A percentile compares a stretch with the other conserved stretches of the same genome.
These are phyloP conservation scores for Procavia capensis DNA, from an alignment of 2,113 vertebrate genomes.

Conservation along the genomic window DNA sequence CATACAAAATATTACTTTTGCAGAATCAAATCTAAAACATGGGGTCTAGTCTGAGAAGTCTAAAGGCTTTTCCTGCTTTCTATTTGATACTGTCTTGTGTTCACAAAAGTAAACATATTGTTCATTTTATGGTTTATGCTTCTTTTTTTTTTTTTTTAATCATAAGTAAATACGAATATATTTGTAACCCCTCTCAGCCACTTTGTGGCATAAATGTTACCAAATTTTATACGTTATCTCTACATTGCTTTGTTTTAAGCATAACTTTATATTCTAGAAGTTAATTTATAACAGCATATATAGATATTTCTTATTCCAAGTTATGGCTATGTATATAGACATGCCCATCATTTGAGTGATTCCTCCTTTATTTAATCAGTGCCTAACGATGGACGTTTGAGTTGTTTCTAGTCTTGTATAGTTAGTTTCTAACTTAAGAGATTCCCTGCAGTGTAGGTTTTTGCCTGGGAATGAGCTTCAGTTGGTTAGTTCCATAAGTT, in stretches of 20 bases:
- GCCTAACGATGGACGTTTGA: neutral
- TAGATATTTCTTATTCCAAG: neutral
- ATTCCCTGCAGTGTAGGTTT: neutral
- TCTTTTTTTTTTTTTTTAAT: neutral
- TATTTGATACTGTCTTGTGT: neutral
- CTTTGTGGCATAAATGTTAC: neutral
- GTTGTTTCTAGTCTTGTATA: neutral
- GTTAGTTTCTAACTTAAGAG: neutral
- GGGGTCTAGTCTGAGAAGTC: neutral
- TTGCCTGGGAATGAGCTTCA: neutral
- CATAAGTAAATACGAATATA: neutral
- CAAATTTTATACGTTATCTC: neutral
- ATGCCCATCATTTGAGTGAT: neutral
- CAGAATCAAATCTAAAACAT: neutral
- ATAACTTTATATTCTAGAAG: neutral
- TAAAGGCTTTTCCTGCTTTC: neutral
- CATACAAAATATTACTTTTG: neutral
- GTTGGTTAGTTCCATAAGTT: neutral
- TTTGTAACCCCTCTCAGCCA: neutral
- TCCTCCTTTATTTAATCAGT: neutral
- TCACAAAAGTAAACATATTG: neutral
- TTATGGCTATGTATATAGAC: neutral
- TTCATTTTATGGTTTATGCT: neutral
- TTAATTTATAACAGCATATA: neutral
- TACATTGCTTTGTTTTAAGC: neutral